Evolutionary conservation across 1,140 invertebrate species (phyloP).

Genomic region (Uloborus diversus): DNA sequence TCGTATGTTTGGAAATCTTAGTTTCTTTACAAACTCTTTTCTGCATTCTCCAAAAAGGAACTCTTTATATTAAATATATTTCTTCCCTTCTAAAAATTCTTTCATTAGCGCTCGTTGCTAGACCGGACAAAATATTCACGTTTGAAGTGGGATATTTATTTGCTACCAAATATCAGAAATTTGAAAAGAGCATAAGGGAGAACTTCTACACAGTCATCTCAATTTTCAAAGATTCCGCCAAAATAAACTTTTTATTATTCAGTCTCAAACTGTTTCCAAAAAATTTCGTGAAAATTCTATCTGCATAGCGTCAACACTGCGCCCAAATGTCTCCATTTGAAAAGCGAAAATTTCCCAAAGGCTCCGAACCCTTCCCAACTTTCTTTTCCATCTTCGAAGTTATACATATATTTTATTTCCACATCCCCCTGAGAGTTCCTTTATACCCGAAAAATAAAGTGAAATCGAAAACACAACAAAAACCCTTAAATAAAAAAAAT

Average conservation of each 20-base stretch:
- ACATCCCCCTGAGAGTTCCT: background rate
- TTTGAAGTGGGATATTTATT: no score
- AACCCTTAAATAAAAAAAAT: constrained; percentile 5
- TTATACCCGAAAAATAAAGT: constrained; percentile 14
- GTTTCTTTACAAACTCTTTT: no score
- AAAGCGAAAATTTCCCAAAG: constrained; percentile 24
- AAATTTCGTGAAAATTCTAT: background rate
- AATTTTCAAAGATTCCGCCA: no score
- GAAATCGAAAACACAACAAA: constrained; percentile 10
- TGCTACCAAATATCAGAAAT: no score
- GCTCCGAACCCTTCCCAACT: background rate
- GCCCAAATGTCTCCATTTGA: constrained; percentile 29
- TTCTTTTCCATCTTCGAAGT: constrained; percentile 4
- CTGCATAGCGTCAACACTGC: constrained; percentile 13
- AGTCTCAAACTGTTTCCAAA: background rate
- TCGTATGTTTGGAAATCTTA: no score
- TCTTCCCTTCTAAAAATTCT: no score
- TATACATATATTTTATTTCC: constrained; percentile 28
- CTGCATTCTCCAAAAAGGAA: no score
- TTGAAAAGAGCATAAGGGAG: no score
- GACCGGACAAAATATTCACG: no score
- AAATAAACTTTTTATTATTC: background rate
- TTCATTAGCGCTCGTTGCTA: no score
- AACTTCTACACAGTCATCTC: no score
- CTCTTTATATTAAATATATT: no score